Evolutionary conservation across 2,888 invertebrate genomes (phyloP), one percentile per base, ranked within the genome.

Genomic region (Ypsolopha sequella): DNA sequence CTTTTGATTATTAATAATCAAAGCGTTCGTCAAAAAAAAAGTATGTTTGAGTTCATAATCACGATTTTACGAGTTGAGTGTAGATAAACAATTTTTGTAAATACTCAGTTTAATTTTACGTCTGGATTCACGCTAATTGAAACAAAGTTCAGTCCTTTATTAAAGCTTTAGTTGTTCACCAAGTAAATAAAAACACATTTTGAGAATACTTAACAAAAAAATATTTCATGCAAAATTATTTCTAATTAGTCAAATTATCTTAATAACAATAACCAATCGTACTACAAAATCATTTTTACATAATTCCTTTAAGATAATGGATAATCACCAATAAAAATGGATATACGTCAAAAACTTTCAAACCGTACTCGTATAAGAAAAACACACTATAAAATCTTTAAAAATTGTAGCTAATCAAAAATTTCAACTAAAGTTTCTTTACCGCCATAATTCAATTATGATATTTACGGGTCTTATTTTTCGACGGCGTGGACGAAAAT

Each of bases 401-500:
- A 36, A 41, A 41, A 13, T 48, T 38, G 9, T 48, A n/a, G 11
- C 36, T 48, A 48, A 48, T 36, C 14, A 45, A 45, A 45, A 7
- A 7, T 44, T 44, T 44, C 44, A 14, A 44, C 44, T 11, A 44
- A 24, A 24, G 24, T 24, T 24, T 24, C 24, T 24, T 24, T 24
- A 24, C 2, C 24, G 24, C 24, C 39, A 39, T 9, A n/a, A 10
- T 10, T 24, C 24, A 24, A 24, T 2, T 24, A 3, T 43, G 10
- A 4, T 38, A 61, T 61, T 73, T 76, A n/a, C 79, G 74, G 10
- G 74, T 59, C 60, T 85, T 82, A 56, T 73, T 85, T 57, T 85
- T 86, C 2, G 86, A 87, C 10, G 87, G 87, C 13, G 87, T 87
- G 2, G 87, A 87, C 2, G 86, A 84, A 55, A 81, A 86, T 53